A percentile compares a stretch with the other conserved stretches of the same genome.
phyloP scores from a whole-genome alignment of 2,888 invertebrate genomes.

The Drosophila subsilvestris region DNA sequence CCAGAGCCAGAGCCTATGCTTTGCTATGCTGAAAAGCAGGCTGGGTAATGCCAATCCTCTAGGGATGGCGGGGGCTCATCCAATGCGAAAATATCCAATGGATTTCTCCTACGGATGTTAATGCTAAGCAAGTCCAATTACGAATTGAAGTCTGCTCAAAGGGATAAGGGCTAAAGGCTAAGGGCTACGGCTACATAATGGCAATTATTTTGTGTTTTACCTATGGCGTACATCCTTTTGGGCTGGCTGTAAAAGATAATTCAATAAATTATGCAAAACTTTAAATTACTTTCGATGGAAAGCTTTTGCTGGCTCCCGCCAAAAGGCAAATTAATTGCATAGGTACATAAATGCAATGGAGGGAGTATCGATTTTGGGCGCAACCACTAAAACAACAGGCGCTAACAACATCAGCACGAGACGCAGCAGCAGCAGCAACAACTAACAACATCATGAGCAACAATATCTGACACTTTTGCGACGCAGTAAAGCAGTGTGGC shows the following conservation, averaged over 20 bases:
- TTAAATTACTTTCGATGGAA: too few relatives aligned
- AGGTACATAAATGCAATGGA: constrained; percentile 9
- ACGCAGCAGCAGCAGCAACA: constrained; percentile 7
- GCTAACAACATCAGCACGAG: neutral
- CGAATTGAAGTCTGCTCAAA: too few relatives aligned
- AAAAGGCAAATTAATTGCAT: constrained; percentile 3
- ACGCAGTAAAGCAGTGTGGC: constrained; percentile 1
- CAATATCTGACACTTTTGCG: constrained; percentile 9
- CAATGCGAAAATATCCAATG: neutral
- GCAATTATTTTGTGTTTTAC: too few relatives aligned
- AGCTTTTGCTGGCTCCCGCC: too few relatives aligned
- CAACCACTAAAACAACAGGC: constrained; percentile 19
- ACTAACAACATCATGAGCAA: neutral
- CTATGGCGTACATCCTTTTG: too few relatives aligned
- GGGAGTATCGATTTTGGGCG: constrained; percentile 24
- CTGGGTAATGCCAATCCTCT: neutral
- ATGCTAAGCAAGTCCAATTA: neutral
- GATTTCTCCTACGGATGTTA: too few relatives aligned
- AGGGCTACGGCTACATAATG: too few relatives aligned
- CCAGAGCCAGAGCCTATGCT: too few relatives aligned
- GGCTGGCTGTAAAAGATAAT: neutral
- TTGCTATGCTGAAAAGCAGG: too few relatives aligned
- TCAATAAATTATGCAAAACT: neutral
- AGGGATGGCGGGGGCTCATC: neutral
- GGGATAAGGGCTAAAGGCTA: too few relatives aligned